These are phyloP conservation scores for Taphrorychus bicolor DNA, from an alignment of 2,888 invertebrate species.

Conservation along the genomic window DNA sequence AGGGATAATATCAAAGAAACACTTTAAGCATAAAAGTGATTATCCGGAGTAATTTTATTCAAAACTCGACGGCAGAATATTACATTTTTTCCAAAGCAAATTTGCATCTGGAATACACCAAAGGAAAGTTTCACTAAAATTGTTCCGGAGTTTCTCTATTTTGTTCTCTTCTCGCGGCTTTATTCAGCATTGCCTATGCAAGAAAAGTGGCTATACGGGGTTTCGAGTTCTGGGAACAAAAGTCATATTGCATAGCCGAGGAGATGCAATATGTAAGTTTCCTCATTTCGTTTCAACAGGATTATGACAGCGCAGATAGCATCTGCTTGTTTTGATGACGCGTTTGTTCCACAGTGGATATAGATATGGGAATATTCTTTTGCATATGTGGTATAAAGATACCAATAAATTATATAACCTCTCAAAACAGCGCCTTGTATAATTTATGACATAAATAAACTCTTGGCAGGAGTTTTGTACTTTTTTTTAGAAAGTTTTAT, in stretches of 20 bases:
- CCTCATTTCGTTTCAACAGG: background rate
- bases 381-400: too few species aligned
- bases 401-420: too few species aligned
- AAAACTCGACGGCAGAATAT: background rate
- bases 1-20: too few species aligned
- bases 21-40: too few species aligned
- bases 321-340: background rate
- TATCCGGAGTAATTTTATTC: background rate
- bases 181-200: slow-evolving; percentile 2
- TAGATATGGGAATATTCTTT: too few species aligned
- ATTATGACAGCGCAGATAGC: background rate
- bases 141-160: slow-evolving; percentile 5
- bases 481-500: background rate
- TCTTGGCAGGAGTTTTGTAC: background rate
- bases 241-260: background rate
- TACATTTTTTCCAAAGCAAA: background rate
- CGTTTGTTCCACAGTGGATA: background rate
- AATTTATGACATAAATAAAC: background rate
- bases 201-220: background rate
- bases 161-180: background rate
- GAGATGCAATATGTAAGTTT: background rate
- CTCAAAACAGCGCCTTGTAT: too few species aligned
- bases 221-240: slow-evolving; percentile 5
- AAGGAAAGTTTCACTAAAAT: slow-evolving; percentile 1
- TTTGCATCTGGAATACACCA: background rate